Base-by-base conservation (phyloP, 37 sponge, comb jelly and placozoan genomes). In the Tethya wilhelma region DNA sequence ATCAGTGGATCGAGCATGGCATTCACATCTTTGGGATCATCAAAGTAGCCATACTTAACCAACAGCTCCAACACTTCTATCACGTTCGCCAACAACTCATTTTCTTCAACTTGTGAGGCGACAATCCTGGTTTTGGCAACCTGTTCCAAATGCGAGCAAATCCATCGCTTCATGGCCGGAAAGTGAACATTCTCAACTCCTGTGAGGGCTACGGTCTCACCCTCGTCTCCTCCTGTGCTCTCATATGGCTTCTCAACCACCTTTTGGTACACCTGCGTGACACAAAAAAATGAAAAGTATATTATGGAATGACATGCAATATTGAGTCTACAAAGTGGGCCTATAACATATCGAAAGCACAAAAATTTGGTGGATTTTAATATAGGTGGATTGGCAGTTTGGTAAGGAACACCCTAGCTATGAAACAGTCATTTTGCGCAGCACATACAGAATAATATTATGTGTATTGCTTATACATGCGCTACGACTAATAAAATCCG, bases 41-140 rank as follows among this genome's bases (percentile, higher is more conserved):
- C 56, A 23, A 56, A 63, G 53, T 78, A 59, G 32, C 82, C 91
- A 80, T 84, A 92, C 72, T 92, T 90, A 29, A 85, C 89, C 64
- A 69, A 79, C 6, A 74, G 44, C 2, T 78, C 85, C 19, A 92
- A 73, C 8, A 75, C 5, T 20, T 84, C 71, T 9, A 88, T 30
- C 0, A 92, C 55, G 49, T 92, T 11, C 20, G 73, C 84, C 20
- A 75, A 66, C 30, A 74, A 49, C 60, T 26, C 34, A 56, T 80
- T 80, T 11, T 69, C 38, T 56, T 68, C 73, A 56, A 32, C 22
- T 25, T 3, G 2, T 2, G 36, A 2, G 1, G 73, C 57, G 2
- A 49, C 36, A 2, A 55, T 17, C 22, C 31, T 5, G 36, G 46
- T 11, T 12, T 11, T 4, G 39, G 8, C 70, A n/a, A 29, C 3